Percentiles rank a stretch among this genome's conserved stretches.
Evolutionary conservation across 64 coral and sea anemone genomes (phyloP).

Genomic region (Pachyseris speciosa): DNA sequence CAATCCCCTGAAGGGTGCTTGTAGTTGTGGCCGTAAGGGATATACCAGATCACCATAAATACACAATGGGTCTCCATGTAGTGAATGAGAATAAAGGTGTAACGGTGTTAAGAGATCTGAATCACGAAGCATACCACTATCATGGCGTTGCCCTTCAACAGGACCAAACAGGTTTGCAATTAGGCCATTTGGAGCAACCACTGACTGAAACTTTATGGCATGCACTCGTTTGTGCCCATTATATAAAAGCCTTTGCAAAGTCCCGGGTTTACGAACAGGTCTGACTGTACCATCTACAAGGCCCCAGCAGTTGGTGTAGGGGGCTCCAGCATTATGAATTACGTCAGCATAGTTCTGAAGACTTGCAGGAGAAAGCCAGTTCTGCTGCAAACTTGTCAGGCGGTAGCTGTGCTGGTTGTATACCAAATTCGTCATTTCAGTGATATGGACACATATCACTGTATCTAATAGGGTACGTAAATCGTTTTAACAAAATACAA

Average conservation of each 20-base stretch:
- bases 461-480: not conserved
- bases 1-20: conserved; percentile 23
- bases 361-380: no score
- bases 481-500: not conserved
- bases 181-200: conserved; percentile 7
- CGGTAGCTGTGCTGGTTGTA: not conserved
- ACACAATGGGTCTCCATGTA: conserved; percentile 3
- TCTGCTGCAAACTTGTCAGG: not conserved
- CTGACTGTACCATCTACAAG: conserved; percentile 1
- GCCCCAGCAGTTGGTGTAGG: not conserved
- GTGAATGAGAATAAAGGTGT: conserved; percentile 29
- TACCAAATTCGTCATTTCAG: not conserved
- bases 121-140: conserved; percentile 29
- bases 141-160: conserved; percentile 23
- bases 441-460: not conserved
- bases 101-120: not conserved
- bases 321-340: no score
- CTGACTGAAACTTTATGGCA: no score
- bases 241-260: conserved; percentile 16
- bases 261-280: conserved; percentile 16
- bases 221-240: no score
- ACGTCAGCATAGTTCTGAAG: conserved; percentile 14
- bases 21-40: conserved; percentile 21
- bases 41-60: conserved; percentile 36
- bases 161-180: conserved; percentile 46